Percentiles rank a stretch among this genome's conserved stretches.
Conservation (phyloP, 2,888 invertebrate species). For the Drepanosiphum platanoidis region DNA sequence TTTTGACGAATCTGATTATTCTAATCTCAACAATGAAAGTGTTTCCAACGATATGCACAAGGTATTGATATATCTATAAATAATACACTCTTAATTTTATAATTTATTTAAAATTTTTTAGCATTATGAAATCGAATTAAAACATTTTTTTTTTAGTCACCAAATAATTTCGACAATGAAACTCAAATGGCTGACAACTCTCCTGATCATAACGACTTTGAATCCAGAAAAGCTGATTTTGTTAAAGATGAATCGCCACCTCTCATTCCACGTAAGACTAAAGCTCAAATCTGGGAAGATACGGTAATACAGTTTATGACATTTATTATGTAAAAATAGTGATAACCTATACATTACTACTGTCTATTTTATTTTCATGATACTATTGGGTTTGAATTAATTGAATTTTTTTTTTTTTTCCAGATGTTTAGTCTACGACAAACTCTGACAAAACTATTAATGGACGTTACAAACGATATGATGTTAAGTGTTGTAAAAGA, state of each 20-base stretch:
- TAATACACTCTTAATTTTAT: no score
- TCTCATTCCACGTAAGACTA: constrained; percentile 64
- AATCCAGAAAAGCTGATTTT: constrained; percentile 67
- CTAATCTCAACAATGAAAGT: constrained; percentile 50
- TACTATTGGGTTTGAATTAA: constrained; percentile 27
- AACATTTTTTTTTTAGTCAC: constrained; percentile 4
- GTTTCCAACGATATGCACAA: background rate
- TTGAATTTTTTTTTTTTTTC: no score
- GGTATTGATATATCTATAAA: no score
- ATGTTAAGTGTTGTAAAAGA: constrained; percentile 86
- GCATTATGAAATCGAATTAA: constrained; percentile 2
- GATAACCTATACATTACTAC: background rate
- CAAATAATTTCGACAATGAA: constrained; percentile 35
- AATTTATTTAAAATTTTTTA: background rate
- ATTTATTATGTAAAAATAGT: constrained; percentile 23
- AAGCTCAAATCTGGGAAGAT: constrained; percentile 76
- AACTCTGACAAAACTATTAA: constrained; percentile 90
- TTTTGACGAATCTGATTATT: constrained; percentile 66
- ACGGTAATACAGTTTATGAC: constrained; percentile 63
- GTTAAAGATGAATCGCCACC: constrained; percentile 64
- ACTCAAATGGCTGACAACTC: constrained; percentile 15
- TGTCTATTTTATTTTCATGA: background rate
- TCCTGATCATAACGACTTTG: constrained; percentile 66
- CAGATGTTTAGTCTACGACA: constrained; percentile 89
- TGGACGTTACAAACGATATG: constrained; percentile 93